Evolutionary conservation across 2,113 vertebrate species (phyloP).

Genomic region (Vimba vimba): DNA sequence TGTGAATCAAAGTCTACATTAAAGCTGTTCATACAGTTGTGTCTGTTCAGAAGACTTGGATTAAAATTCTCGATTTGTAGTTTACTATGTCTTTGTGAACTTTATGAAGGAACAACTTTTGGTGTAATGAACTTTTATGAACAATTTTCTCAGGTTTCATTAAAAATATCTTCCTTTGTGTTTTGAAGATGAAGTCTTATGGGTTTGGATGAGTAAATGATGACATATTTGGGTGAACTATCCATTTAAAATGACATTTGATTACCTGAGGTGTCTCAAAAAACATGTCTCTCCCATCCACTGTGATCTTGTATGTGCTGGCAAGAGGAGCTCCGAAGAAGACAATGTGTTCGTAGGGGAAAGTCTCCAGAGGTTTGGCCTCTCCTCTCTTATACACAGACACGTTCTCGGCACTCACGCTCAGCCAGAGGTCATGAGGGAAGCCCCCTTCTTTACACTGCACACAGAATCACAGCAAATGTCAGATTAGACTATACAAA

Average conservation of each 20-base stretch:
- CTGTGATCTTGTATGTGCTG: conserved; percentile 90
- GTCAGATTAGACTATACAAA: conserved; percentile 42
- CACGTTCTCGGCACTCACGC: conserved; percentile 88
- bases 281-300: conserved; percentile 93
- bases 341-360: conserved; percentile 90
- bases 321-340: conserved; percentile 89
- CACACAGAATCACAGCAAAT: conserved; percentile 80
- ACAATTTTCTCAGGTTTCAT: no score
- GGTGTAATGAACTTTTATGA: background rate
- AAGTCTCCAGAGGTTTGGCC: conserved; percentile 87
- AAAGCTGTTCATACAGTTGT: background rate
- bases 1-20: background rate
- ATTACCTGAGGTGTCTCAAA: conserved; percentile 90
- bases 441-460: conserved; percentile 94
- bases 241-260: background rate
- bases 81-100: background rate
- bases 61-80: no score
- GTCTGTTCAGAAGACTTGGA: background rate
- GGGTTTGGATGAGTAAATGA: background rate
- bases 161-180: background rate
- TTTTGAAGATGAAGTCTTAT: background rate
- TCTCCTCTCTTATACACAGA: conserved; percentile 91
- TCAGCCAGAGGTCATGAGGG: conserved; percentile 90
- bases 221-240: background rate
- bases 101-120: background rate